These are phyloP conservation scores for Aphaenogaster rudis DNA, from an alignment of 1,140 invertebrate genomes.

Conservation along the genomic window DNA sequence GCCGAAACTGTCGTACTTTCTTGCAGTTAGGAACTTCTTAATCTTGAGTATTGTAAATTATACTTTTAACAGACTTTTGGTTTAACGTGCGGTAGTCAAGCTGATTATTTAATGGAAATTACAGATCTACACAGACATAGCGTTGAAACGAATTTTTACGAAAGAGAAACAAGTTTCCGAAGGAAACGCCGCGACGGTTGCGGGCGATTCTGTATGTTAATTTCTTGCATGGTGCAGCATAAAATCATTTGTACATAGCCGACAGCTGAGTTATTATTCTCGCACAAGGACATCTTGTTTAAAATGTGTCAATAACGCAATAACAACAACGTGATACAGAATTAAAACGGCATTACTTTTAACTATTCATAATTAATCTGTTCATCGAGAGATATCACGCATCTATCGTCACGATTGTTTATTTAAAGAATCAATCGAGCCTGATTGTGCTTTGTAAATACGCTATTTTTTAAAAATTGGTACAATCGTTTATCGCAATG, in stretches of 20 bases:
- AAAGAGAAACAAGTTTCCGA: background rate
- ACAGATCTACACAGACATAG: background rate
- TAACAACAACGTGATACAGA: slow-evolving; percentile 11
- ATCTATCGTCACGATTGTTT: slow-evolving; percentile 6
- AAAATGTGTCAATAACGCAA: slow-evolving; percentile 36
- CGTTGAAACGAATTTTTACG: background rate
- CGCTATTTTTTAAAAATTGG: background rate
- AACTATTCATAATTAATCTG: slow-evolving; percentile 26
- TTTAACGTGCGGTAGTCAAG: background rate
- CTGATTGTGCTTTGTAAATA: slow-evolving; percentile 49
- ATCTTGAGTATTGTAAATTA: background rate
- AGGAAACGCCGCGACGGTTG: slow-evolving; percentile 17
- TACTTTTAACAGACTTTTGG: background rate
- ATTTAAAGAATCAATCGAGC: background rate
- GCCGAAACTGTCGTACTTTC: slow-evolving; percentile 17
- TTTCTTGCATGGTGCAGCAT: slow-evolving; percentile 42
- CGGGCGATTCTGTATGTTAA: slow-evolving; percentile 26
- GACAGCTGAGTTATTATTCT: slow-evolving; percentile 16
- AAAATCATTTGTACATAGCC: slow-evolving; percentile 23
- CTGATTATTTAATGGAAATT: slow-evolving; percentile 6
- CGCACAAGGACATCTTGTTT: background rate
- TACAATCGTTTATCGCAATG: slow-evolving; percentile 13
- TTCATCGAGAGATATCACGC: background rate
- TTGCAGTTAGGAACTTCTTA: slow-evolving; percentile 1
- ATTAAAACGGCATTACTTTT: background rate